Percentiles rank a stretch among this genome's conserved stretches.
Evolutionary conservation across 2,888 invertebrate genomes (phyloP).

Genomic region (Sceliomorpha sp.): DNA sequence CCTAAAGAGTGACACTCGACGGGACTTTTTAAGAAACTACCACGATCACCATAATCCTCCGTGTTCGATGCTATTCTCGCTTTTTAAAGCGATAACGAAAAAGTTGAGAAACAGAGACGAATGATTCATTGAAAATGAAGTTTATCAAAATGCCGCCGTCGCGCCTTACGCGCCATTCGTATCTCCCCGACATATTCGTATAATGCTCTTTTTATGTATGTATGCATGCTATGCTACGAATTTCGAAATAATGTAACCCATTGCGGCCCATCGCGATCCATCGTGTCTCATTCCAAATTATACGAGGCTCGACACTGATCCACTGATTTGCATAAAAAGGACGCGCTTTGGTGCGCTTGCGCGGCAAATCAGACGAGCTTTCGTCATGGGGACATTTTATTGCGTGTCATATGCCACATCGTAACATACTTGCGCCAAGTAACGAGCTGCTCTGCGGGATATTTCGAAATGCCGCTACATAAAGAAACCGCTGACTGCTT

Average conservation of each 20-base stretch:
- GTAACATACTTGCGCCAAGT: conserved; percentile 68
- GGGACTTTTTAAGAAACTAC: conserved; percentile 31
- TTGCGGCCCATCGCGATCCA: no score
- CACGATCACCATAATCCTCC: conserved; percentile 41
- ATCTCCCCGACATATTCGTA: conserved; percentile 11
- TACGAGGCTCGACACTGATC: conserved; percentile 15
- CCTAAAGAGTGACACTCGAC: conserved; percentile 13
- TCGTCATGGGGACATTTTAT: conserved; percentile 63
- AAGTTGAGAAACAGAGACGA: neutral
- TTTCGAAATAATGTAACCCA: conserved; percentile 6
- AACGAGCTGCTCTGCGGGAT: conserved; percentile 69
- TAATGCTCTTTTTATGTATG: conserved; percentile 22
- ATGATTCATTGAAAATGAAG: neutral
- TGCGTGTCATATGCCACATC: conserved; percentile 66
- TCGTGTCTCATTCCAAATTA: conserved; percentile 15
- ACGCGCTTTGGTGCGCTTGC: no score
- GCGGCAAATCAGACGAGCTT: conserved; percentile 27
- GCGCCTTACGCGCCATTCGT: conserved; percentile 7
- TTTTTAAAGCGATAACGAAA: conserved; percentile 2
- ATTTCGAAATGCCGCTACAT: conserved; percentile 60
- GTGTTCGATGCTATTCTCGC: conserved; percentile 26
- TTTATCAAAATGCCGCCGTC: neutral
- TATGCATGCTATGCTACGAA: no score
- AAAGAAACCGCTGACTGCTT: conserved; percentile 59
- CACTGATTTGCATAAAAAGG: conserved; percentile 47